These are phyloP conservation scores for Trachurus trachurus DNA, from an alignment of 2,797 vertebrate species.

Conservation along the genomic window DNA sequence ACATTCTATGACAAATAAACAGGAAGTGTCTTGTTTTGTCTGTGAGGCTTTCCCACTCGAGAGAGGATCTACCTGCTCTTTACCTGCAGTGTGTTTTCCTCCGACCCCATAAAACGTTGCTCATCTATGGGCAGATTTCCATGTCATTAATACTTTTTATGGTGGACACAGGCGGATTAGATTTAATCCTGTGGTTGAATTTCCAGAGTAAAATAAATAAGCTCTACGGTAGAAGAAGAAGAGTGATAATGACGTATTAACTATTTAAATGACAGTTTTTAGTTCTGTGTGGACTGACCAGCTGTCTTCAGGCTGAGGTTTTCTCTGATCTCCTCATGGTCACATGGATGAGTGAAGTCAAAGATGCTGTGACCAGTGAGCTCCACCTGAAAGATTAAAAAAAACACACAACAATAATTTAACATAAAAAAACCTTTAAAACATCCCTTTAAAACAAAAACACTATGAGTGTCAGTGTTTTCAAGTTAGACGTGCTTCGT, in stretches of 20 bases:
- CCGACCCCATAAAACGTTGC: no score
- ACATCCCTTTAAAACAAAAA: neutral
- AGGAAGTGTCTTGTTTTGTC: no score
- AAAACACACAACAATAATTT: neutral
- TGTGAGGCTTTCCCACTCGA: neutral
- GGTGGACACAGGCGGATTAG: no score
- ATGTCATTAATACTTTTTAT: neutral
- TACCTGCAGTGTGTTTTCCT: neutral
- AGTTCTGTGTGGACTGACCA: conserved; percentile 57
- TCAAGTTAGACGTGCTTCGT: neutral
- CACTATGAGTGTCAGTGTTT: neutral
- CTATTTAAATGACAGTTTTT: neutral
- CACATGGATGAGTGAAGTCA: conserved; percentile 99
- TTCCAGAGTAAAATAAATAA: no score
- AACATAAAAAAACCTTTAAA: neutral
- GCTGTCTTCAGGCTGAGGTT: conserved; percentile 93
- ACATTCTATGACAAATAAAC: no score
- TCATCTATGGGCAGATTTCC: neutral
- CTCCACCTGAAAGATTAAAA: conserved; percentile 89
- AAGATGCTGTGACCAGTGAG: conserved; percentile 98
- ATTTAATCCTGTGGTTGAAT: neutral
- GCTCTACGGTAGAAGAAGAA: no score
- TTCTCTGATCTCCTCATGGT: conserved; percentile 98
- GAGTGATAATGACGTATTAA: neutral
- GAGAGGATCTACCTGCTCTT: neutral